Evolutionary conservation across 2,888 invertebrate genomes (phyloP).

Genomic region (Slavum lentiscoides): DNA sequence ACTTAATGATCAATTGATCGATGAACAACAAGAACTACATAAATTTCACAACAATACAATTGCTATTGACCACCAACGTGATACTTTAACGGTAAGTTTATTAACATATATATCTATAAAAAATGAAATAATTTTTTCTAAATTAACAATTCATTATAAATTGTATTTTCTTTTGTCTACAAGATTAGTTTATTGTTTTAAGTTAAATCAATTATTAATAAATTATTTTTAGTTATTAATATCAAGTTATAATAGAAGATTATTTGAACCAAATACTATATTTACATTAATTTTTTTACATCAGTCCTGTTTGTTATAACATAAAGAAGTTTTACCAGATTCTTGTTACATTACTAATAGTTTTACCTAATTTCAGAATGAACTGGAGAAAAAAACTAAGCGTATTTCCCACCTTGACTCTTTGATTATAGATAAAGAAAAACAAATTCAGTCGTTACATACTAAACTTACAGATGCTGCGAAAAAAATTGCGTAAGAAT

Average conservation of each 20-base stretch:
- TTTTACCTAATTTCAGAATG: constrained; percentile 29
- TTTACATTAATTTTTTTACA: not conserved
- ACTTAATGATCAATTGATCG: constrained; percentile 42
- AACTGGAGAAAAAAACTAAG: constrained; percentile 41
- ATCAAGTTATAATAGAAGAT: too few species aligned
- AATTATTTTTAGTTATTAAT: too few species aligned
- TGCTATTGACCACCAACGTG: constrained; percentile 36
- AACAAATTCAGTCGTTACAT: constrained; percentile 29
- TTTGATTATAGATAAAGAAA: constrained; percentile 42
- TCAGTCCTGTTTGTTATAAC: not conserved
- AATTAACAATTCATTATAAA: too few species aligned
- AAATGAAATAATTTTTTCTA: not conserved
- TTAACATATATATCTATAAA: not conserved
- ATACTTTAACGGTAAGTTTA: constrained; percentile 30
- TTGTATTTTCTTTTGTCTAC: too few species aligned
- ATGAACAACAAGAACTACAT: constrained; percentile 43
- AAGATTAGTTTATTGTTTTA: too few species aligned
- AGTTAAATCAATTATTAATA: too few species aligned
- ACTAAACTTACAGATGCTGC: constrained; percentile 39
- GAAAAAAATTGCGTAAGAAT: constrained; percentile 46
- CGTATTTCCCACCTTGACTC: constrained; percentile 28
- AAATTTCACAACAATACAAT: constrained; percentile 27
- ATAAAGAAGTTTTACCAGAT: not conserved
- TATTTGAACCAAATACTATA: too few species aligned
- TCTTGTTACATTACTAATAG: not conserved